phyloP scores from a whole-genome alignment of 2,113 vertebrate species.

The Spea multiplicata region DNA sequence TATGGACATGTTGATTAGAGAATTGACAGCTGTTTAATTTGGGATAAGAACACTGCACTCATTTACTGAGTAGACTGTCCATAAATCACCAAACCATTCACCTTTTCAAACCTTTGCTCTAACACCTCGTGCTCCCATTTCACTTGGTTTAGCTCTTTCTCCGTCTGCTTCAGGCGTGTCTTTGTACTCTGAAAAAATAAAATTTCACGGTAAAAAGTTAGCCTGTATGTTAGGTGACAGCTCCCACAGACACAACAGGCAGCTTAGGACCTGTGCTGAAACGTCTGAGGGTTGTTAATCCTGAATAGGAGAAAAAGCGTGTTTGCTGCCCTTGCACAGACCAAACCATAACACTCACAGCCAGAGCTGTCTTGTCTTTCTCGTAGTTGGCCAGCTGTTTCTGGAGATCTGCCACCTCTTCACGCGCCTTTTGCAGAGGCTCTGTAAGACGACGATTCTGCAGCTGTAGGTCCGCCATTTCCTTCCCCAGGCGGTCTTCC shows the following conservation, averaged over 20 bases:
- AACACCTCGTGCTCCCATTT: conserved; percentile 76
- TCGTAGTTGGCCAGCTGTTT: conserved; percentile 62
- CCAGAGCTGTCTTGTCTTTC: conserved; percentile 68
- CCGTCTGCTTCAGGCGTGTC: conserved; percentile 66
- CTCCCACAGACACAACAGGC: too few relatives aligned
- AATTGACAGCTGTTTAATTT: too few relatives aligned
- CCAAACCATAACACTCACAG: conserved; percentile 56
- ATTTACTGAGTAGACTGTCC: background rate
- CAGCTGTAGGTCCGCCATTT: conserved; percentile 62
- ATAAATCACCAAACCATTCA: conserved; percentile 51
- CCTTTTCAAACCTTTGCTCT: conserved; percentile 79
- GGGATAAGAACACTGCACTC: too few relatives aligned
- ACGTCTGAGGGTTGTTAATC: too few relatives aligned
- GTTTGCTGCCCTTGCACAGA: too few relatives aligned
- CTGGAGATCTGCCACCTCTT: conserved; percentile 64
- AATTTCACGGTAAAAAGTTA: background rate
- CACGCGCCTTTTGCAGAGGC: conserved; percentile 63
- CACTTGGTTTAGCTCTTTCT: conserved; percentile 74
- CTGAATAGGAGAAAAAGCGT: too few relatives aligned
- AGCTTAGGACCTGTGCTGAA: too few relatives aligned
- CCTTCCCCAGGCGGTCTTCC: conserved; percentile 64
- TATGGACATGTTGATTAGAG: too few relatives aligned
- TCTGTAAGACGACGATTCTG: conserved; percentile 74
- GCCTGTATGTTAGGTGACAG: too few relatives aligned
- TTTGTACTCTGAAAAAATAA: conserved; percentile 63